Base-by-base conservation (phyloP, 2,888 invertebrate genomes). In the Agrotis exclamationis region DNA sequence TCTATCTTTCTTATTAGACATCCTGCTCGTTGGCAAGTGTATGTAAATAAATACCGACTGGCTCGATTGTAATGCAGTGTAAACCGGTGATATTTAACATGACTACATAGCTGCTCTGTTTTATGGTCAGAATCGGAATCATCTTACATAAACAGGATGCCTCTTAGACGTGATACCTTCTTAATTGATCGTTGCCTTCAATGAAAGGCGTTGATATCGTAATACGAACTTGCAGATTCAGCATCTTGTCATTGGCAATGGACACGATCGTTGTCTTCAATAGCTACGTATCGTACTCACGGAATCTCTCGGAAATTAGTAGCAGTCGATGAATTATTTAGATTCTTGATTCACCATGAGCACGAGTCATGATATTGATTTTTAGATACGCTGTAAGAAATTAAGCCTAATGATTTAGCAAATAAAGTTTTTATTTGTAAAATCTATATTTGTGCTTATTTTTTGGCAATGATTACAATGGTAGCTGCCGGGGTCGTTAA, bases 141-240 rank as follows among this genome's bases (percentile, higher is more conserved):
- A 57, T 69, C 85, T 89, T 88, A 85, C 87, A 67, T 85, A 83
- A 88, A 89, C 85, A 82, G 76, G 87, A 88, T 84, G 84, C 70
- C 70, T 81, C 77, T 81, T 82, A 80, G 82, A 81, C 77, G 18
- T 62, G 16, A 68, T 54, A 64, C 44, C 50, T 70, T 53, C 63
- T 50, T 60, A 76, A 70, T 70, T 70, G 68, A 60, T 73, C 22
- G 56, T 69, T 69, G 33, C 53, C 51, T 63, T 50, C 71, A 11
- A 9, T 59, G 54, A 63, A 63, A 60, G 48, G 24, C 65, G 28
- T 63, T 65, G 65, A 79, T 70, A 72, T 70, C 64, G 57, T 65
- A 75, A 76, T 60, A 79, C n/a, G 56, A 81, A 54, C 64, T 71
- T 22, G 22, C 53, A 70, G 59, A 68, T 70, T 81, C 75, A 69